Conservation (phyloP, 2,113 vertebrate genomes). For the Peucedramus taeniatus region DNA sequence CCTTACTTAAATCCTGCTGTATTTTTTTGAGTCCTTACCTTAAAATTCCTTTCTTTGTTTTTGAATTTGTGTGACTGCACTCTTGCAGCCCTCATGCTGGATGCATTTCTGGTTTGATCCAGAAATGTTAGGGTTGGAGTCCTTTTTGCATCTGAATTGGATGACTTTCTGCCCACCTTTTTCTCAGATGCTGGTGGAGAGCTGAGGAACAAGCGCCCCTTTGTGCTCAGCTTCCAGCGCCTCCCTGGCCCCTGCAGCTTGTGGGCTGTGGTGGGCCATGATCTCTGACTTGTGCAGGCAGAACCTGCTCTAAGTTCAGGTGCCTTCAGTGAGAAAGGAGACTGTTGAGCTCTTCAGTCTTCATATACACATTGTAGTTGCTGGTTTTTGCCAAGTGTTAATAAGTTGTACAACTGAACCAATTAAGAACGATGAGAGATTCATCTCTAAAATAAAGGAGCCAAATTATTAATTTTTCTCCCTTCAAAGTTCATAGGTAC, state of each 20-base stretch:
- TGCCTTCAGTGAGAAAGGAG: not conserved
- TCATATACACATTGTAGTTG: not conserved
- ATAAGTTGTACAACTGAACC: not conserved
- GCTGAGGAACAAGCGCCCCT: not conserved
- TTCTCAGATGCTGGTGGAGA: not conserved
- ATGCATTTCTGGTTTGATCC: not conserved
- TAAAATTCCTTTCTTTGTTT: not conserved
- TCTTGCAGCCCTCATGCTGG: not conserved
- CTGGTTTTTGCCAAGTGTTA: not conserved
- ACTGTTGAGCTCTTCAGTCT: not conserved
- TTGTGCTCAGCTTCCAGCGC: not conserved
- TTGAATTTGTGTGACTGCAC: not conserved
- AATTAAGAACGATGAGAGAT: not conserved
- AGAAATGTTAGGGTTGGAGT: not conserved
- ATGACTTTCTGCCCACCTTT: constrained; percentile 17
- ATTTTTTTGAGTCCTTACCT: not conserved
- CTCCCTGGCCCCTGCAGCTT: not conserved
- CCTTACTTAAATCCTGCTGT: not conserved
- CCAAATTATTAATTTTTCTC: not conserved
- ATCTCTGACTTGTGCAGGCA: not conserved
- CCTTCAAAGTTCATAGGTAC: not conserved
- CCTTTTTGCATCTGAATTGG: not conserved
- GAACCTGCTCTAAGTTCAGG: not conserved
- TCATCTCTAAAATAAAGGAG: not conserved
- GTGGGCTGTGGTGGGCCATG: not conserved